phyloP scores from a whole-genome alignment of 2,888 invertebrate species.

The Rugalucina vietnamica region DNA sequence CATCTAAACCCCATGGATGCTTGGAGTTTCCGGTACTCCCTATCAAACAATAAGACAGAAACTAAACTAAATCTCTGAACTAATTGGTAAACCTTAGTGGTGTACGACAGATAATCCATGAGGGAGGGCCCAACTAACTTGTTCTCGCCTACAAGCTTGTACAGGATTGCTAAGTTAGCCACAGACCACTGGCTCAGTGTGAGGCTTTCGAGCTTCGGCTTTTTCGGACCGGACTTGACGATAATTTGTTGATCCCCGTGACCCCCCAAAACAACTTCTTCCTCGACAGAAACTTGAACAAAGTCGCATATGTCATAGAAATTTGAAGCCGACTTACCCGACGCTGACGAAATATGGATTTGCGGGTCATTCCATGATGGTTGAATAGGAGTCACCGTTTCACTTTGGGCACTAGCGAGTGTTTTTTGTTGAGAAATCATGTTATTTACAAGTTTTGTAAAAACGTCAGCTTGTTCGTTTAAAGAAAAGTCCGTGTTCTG shows the following conservation, averaged over 20 bases:
- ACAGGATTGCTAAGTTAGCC: neutral
- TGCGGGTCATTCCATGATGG: slow-evolving; percentile 1
- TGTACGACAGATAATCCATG: neutral
- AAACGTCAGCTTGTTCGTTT: no score
- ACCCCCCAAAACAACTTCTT: neutral
- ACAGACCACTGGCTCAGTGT: neutral
- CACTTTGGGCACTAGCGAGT: no score
- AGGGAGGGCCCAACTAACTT: neutral
- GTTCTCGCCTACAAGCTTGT: neutral
- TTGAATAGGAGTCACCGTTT: no score
- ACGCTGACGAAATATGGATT: neutral
- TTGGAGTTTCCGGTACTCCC: neutral
- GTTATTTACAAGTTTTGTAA: no score
- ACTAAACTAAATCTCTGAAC: neutral
- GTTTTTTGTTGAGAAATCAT: no score
- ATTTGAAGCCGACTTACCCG: neutral
- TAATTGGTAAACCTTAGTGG: neutral
- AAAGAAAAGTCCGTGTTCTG: no score
- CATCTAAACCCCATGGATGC: neutral
- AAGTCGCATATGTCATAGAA: neutral
- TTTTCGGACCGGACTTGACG: neutral
- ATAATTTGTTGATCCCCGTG: neutral
- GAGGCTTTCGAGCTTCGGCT: neutral
- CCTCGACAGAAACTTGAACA: neutral
- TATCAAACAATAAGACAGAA: neutral